Base-by-base conservation (phyloP, 1,140 invertebrate species). In the Gerris buenoi region DNA sequence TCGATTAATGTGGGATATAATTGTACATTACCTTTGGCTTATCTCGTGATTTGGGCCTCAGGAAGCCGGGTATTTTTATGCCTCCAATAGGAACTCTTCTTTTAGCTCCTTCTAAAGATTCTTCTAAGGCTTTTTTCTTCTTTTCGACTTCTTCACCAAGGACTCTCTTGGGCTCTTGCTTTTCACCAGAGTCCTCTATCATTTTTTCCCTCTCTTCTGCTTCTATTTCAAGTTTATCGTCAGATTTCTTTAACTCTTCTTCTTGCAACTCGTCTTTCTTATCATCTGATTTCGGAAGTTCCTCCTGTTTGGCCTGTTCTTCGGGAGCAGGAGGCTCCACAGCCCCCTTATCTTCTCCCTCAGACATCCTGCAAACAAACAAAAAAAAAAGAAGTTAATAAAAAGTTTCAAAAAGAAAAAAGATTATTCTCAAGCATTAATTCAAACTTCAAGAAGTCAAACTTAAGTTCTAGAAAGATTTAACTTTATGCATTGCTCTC, bases 21-120 rank as follows among this genome's bases (percentile, higher is more conserved):
- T n/a, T n/a, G n/a, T n/a, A n/a, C n/a, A n/a, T n/a, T 60, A 60
- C 58, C 58, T 60, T 60, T 5, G 58, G 15, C 23, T 60, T 60
- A 15, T 60, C 58, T 3, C 58, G 15, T 15, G 58, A 60, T 25
- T 60, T 60, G 5, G 58, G 58, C 58, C 58, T 15, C 72, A 90
- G 88, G 76, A 86, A 87, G 27, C 88, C 88, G 2, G 88, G 88
- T 83, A 90, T 86, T 79, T 89, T 88, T 62, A 90, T 88, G 15
- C 87, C 88, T 29, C 88, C 88, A 70, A 89, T 90, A 1, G 88
- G 88, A 72, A 89, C 89, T 75, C 88, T 89, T 70, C 75, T 79
- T 74, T 86, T 88, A 10, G 86, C 86, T 1, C 86, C 85, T 75
- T 86, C 84, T 67, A 84, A 80, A 27, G 84, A 84, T 72, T 85